Percentiles rank a stretch among this genome's conserved stretches.
Conservation (phyloP, 2,113 vertebrate genomes). For the Brachyhypopomus occidentalis region DNA sequence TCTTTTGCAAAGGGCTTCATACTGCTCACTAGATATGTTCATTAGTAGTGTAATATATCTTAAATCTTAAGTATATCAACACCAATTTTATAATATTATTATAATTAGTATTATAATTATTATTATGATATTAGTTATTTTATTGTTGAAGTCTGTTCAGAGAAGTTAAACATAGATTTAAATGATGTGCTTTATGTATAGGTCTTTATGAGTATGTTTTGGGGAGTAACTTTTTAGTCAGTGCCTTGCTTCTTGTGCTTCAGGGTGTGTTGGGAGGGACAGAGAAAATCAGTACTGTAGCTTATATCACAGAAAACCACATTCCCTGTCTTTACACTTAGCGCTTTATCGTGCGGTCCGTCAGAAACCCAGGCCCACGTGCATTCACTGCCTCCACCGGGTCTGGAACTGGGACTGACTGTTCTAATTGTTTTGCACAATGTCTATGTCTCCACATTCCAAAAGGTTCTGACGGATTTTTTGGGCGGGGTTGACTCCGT, state of each 20-base stretch:
- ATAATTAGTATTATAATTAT: conserved; percentile 55
- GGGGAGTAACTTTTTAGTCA: conserved; percentile 26
- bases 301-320: background rate
- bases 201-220: conserved; percentile 34
- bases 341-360: background rate
- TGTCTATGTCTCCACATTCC: conserved; percentile 49
- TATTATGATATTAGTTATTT: conserved; percentile 55
- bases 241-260: conserved; percentile 48
- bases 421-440: conserved; percentile 72
- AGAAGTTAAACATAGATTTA: conserved; percentile 56
- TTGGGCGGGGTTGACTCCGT: conserved; percentile 39
- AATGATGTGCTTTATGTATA: conserved; percentile 60
- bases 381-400: conserved; percentile 17
- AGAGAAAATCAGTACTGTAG: conserved; percentile 20
- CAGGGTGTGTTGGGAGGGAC: conserved; percentile 21
- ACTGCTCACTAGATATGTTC: conserved; percentile 19
- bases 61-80: conserved; percentile 51
- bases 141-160: conserved; percentile 48
- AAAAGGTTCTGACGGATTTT: conserved; percentile 42
- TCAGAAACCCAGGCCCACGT: background rate
- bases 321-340: conserved; percentile 13
- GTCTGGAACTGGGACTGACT: conserved; percentile 52
- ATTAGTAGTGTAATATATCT: conserved; percentile 47
- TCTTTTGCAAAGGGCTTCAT: conserved; percentile 38
- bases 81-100: conserved; percentile 52